A percentile compares a stretch with the other conserved stretches of the same genome.
Evolutionary conservation across 2,888 invertebrate genomes (phyloP).

Genomic region (Drosophila setosimentum): DNA sequence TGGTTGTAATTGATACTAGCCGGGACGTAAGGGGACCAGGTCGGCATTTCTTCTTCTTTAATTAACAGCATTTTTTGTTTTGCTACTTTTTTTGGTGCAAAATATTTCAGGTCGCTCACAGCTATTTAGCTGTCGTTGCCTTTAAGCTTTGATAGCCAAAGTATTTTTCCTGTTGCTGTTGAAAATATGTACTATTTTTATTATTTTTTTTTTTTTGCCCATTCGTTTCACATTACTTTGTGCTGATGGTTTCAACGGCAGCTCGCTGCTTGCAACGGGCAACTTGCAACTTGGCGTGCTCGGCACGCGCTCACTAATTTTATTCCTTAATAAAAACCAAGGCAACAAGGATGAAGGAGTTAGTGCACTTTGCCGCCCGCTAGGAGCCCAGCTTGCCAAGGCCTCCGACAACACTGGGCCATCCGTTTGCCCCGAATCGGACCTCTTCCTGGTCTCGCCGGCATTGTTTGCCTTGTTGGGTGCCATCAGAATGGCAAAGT

Average conservation of each 20-base stretch:
- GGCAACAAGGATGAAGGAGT: slow-evolving; percentile 43
- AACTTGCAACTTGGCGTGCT: slow-evolving; percentile 68
- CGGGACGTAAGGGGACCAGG: background rate
- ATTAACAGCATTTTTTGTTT: background rate
- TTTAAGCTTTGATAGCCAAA: slow-evolving; percentile 32
- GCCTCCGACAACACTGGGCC: slow-evolving; percentile 8
- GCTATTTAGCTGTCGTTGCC: slow-evolving; percentile 54
- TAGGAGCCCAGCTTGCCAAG: slow-evolving; percentile 13
- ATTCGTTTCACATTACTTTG: slow-evolving; percentile 69
- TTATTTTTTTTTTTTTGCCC: slow-evolving; percentile 59
- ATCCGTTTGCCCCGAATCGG: slow-evolving; percentile 9
- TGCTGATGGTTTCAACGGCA: slow-evolving; percentile 19
- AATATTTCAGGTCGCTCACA: slow-evolving; percentile 30
- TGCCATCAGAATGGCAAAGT: slow-evolving; percentile 75
- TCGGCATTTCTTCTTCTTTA: background rate
- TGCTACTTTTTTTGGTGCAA: slow-evolving; percentile 19
- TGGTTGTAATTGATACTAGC: slow-evolving; percentile 4
- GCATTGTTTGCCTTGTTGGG: slow-evolving; percentile 54
- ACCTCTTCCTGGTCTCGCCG: slow-evolving; percentile 9
- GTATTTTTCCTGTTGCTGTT: slow-evolving; percentile 35
- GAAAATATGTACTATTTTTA: slow-evolving; percentile 54
- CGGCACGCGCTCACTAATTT: slow-evolving; percentile 77
- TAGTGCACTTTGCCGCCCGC: slow-evolving; percentile 32
- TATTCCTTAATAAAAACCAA: slow-evolving; percentile 77
- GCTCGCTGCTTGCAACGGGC: slow-evolving; percentile 36